Evolutionary conservation across 2,113 vertebrate species (phyloP).

Genomic region (Sialia sialis): DNA sequence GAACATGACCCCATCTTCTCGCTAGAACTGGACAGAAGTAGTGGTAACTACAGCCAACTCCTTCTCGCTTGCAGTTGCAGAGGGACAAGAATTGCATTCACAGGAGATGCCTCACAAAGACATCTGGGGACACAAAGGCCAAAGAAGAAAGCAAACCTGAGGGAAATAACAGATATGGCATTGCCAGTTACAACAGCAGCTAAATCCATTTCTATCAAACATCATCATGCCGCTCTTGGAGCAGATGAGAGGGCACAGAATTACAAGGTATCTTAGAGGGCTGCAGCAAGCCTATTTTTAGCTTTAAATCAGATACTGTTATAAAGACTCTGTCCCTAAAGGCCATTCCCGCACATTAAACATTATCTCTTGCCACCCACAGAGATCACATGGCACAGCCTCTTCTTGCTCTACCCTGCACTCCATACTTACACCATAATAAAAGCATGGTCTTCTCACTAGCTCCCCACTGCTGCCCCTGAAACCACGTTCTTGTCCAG

Average conservation of each 20-base stretch:
- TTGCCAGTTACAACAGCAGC: background rate
- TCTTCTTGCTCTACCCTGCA: background rate
- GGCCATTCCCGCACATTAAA: conserved; percentile 18
- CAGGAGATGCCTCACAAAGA: background rate
- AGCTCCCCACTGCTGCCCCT: background rate
- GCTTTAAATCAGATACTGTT: conserved; percentile 32
- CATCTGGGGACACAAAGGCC: background rate
- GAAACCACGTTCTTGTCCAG: background rate
- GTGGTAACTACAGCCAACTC: background rate
- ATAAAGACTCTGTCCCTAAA: conserved; percentile 20
- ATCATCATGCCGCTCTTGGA: background rate
- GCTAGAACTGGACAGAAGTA: background rate
- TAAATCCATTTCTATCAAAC: background rate
- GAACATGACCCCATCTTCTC: background rate
- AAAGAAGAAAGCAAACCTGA: background rate
- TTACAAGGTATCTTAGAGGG: background rate
- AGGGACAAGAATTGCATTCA: background rate
- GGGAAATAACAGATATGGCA: background rate
- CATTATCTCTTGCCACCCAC: conserved; percentile 23
- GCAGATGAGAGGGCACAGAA: background rate
- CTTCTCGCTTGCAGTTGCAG: background rate
- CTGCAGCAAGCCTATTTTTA: conserved; percentile 17
- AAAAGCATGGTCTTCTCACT: background rate
- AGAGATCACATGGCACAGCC: background rate
- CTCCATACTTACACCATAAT: background rate